A percentile compares a stretch with the other conserved stretches of the same genome.
phyloP scores from a whole-genome alignment of 2,888 invertebrate genomes.

The Andrena hattorfiana region DNA sequence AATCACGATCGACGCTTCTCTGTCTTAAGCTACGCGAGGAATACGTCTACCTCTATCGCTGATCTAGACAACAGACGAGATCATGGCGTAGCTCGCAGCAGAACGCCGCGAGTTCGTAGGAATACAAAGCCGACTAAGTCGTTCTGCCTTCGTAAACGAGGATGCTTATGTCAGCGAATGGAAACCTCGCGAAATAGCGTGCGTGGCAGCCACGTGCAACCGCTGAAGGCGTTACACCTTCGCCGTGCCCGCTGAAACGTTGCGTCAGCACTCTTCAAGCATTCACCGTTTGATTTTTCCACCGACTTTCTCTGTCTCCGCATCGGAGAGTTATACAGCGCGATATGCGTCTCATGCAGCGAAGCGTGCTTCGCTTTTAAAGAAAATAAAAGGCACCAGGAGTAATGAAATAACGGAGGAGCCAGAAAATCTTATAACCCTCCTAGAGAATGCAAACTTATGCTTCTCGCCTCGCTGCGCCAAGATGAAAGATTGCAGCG shows the following conservation, averaged over 20 bases:
- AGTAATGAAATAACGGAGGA: neutral
- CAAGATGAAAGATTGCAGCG: neutral
- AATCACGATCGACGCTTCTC: constrained; percentile 61
- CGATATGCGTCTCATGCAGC: neutral
- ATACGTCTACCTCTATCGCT: neutral
- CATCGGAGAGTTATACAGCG: neutral
- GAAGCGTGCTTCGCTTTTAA: neutral
- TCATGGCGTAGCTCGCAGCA: too few species aligned
- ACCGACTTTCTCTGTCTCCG: neutral
- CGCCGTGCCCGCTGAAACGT: neutral
- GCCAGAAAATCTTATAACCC: too few species aligned
- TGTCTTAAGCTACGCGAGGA: neutral
- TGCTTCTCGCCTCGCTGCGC: neutral
- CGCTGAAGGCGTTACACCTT: constrained; percentile 2
- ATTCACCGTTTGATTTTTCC: neutral
- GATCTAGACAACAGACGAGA: too few species aligned
- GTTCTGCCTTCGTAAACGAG: neutral
- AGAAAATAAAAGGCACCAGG: neutral
- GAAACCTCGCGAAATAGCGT: constrained; percentile 6
- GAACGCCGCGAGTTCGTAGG: neutral
- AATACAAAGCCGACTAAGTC: neutral
- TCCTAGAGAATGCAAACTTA: neutral
- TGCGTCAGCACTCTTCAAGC: neutral
- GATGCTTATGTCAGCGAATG: neutral
- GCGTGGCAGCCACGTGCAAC: constrained; percentile 14